A percentile compares a stretch with the other conserved stretches of the same genome.
phyloP scores from a whole-genome alignment of 2,888 invertebrate genomes.

The Macroteleia sp. region DNA sequence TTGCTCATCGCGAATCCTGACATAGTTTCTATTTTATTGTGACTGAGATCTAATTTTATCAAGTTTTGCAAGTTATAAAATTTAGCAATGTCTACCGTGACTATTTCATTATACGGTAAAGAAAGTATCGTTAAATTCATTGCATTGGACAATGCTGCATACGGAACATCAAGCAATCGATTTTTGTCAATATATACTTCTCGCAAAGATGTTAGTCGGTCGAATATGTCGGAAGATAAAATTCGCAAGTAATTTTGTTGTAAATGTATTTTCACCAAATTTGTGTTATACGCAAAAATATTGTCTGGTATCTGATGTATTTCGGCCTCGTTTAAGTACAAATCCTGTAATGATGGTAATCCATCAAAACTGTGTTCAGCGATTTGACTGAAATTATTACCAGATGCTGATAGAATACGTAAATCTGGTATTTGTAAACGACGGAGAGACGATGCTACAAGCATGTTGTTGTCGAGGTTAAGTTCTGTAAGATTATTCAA shows the following conservation, averaged over 20 bases:
- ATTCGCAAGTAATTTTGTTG: slow-evolving; percentile 88
- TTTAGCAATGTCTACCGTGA: slow-evolving; percentile 90
- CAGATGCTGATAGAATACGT: slow-evolving; percentile 89
- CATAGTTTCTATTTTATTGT: slow-evolving; percentile 90
- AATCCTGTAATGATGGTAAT: slow-evolving; percentile 90
- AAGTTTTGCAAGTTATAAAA: slow-evolving; percentile 90
- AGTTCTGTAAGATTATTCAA: slow-evolving; percentile 91
- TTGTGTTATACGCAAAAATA: slow-evolving; percentile 90
- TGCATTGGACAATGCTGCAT: slow-evolving; percentile 90
- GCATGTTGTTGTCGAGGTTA: slow-evolving; percentile 90
- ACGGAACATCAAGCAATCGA: slow-evolving; percentile 90
- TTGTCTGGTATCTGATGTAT: slow-evolving; percentile 89
- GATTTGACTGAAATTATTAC: slow-evolving; percentile 91
- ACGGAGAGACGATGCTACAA: slow-evolving; percentile 88
- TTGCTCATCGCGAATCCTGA: slow-evolving; percentile 93
- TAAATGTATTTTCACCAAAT: slow-evolving; percentile 90
- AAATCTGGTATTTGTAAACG: slow-evolving; percentile 91
- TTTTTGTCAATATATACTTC: slow-evolving; percentile 90
- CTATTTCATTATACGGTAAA: slow-evolving; percentile 88
- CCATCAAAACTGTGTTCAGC: slow-evolving; percentile 90
- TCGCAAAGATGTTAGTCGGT: slow-evolving; percentile 89
- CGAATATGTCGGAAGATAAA: slow-evolving; percentile 90
- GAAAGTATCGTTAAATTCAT: slow-evolving; percentile 90
- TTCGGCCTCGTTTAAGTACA: slow-evolving; percentile 89
- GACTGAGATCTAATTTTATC: slow-evolving; percentile 89